These are phyloP conservation scores for Adelosebastes latens DNA, from an alignment of 2,797 vertebrate genomes.

Conservation along the genomic window DNA sequence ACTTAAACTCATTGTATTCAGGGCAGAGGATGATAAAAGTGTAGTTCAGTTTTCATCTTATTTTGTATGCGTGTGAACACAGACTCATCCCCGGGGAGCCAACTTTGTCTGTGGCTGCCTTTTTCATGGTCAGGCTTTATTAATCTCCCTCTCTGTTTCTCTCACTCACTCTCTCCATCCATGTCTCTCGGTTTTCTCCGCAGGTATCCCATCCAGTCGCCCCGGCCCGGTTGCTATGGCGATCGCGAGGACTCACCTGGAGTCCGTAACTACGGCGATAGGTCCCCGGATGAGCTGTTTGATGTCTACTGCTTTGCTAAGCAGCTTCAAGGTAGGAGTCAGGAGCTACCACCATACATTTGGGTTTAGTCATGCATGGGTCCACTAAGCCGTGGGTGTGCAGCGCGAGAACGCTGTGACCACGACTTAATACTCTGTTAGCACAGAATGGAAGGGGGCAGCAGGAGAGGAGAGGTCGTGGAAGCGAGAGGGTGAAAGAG, in stretches of 20 bases:
- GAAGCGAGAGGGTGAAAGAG: background rate
- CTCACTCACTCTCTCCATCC: conserved; percentile 12
- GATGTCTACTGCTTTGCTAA: conserved; percentile 95
- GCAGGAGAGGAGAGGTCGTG: background rate
- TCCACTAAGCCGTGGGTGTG: conserved; percentile 26
- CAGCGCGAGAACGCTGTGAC: conserved; percentile 30
- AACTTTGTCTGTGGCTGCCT: conserved; percentile 33
- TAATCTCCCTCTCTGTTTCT: conserved; percentile 27
- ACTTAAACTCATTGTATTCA: conserved; percentile 37
- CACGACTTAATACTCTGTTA: conserved; percentile 40
- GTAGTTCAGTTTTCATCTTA: conserved; percentile 37
- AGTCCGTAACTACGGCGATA: conserved; percentile 92
- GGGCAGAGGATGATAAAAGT: conserved; percentile 41
- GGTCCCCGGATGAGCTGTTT: conserved; percentile 87
- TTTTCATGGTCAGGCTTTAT: conserved; percentile 28
- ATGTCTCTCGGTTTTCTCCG: conserved; percentile 10
- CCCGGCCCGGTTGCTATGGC: conserved; percentile 96
- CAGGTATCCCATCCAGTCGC: conserved; percentile 95
- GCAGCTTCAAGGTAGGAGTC: conserved; percentile 85
- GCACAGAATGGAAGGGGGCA: conserved; percentile 10
- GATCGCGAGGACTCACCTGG: conserved; percentile 94
- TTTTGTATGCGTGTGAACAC: conserved; percentile 32
- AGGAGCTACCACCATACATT: conserved; percentile 22
- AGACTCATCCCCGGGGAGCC: conserved; percentile 30
- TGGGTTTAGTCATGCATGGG: conserved; percentile 44